phyloP scores from a whole-genome alignment of 23 tunicate species.

The Oikopleura dioica region DNA sequence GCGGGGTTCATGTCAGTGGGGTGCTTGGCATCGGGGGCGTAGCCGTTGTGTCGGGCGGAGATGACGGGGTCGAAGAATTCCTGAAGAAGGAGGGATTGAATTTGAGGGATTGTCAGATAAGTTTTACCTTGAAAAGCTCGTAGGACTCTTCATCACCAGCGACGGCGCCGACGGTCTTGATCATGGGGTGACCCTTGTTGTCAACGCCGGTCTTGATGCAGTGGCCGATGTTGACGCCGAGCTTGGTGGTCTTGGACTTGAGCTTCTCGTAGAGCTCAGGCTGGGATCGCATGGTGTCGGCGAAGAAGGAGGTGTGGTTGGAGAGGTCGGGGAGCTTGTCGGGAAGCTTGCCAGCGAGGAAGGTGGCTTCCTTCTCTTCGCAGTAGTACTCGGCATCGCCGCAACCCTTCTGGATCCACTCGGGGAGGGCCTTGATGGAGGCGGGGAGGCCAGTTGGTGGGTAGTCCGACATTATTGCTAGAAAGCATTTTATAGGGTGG shows the following conservation, averaged over 20 bases:
- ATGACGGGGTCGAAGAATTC: slow-evolving; percentile 86
- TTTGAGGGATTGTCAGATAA: too few relatives aligned
- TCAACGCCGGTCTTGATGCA: slow-evolving; percentile 92
- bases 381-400: slow-evolving; percentile 3
- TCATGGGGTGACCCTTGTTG: slow-evolving; percentile 71
- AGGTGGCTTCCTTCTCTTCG: slow-evolving; percentile 3
- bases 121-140: slow-evolving; percentile 54
- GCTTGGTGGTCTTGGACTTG: slow-evolving; percentile 26
- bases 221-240: slow-evolving; percentile 54
- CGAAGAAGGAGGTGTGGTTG: background rate
- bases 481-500: too few relatives aligned
- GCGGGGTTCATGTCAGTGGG: slow-evolving; percentile 33
- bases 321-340: background rate
- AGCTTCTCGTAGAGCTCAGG: background rate
- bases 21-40: slow-evolving; percentile 42
- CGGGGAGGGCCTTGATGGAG: background rate
- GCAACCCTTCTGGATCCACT: slow-evolving; percentile 1
- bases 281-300: background rate
- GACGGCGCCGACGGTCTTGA: slow-evolving; percentile 57
- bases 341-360: background rate
- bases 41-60: slow-evolving; percentile 53
- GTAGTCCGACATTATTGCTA: too few relatives aligned
- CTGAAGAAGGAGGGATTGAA: too few relatives aligned
- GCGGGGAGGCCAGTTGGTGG: slow-evolving; percentile 7
- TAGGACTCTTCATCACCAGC: slow-evolving; percentile 96